Evolutionary conservation across 1,140 invertebrate genomes (phyloP).

Genomic region (Plodia interpunctella): DNA sequence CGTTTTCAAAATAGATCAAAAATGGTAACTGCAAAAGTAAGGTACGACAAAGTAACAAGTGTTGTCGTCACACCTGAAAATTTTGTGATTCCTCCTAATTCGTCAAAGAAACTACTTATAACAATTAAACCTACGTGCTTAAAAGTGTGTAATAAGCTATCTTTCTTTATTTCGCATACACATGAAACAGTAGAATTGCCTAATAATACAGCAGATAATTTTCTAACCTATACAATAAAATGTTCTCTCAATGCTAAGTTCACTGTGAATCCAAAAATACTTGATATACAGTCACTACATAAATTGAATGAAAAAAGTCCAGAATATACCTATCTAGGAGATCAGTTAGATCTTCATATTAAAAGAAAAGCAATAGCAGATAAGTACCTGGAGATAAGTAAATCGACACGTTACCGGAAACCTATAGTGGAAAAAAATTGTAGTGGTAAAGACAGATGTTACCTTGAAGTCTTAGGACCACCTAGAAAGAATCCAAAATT

Average conservation of each 20-base stretch:
- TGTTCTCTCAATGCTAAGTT: conserved; percentile 20
- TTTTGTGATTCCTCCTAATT: conserved; percentile 49
- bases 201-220: conserved; percentile 28
- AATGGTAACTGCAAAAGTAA: conserved; percentile 41
- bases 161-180: conserved; percentile 50
- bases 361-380: conserved; percentile 30
- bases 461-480: conserved; percentile 16
- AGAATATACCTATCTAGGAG: conserved; percentile 45
- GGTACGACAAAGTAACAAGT: conserved; percentile 42
- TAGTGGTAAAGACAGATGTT: conserved; percentile 35
- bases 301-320: conserved; percentile 41
- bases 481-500: conserved; percentile 14
- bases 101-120: conserved; percentile 35
- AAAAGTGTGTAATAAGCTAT: conserved; percentile 37
- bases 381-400: conserved; percentile 35
- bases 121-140: conserved; percentile 48
- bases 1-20: conserved; percentile 50
- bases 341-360: conserved; percentile 35
- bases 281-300: conserved; percentile 50
- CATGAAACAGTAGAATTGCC: conserved; percentile 22
- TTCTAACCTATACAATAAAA: conserved; percentile 39
- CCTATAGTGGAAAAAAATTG: conserved; percentile 29
- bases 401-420: conserved; percentile 28
- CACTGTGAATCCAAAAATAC: conserved; percentile 10
- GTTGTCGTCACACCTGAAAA: conserved; percentile 43